phyloP scores from a whole-genome alignment of 53 echinoderm and acorn worm species.

The Paracentrotus lividus region DNA sequence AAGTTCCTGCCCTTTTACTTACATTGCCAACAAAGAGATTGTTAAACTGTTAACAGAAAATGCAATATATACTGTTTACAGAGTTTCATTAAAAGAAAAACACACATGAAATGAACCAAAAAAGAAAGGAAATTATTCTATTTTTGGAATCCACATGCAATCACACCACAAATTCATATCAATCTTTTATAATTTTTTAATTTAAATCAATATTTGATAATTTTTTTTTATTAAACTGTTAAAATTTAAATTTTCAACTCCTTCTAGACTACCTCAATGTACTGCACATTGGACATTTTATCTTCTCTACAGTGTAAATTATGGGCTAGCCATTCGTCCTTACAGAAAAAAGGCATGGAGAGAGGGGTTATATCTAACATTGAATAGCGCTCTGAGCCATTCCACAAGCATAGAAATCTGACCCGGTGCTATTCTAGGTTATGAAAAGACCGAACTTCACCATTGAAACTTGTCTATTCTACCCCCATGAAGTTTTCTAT shows the following conservation, averaged over 20 bases:
- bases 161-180: too few relatives aligned
- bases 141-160: too few relatives aligned
- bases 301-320: neutral
- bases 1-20: neutral
- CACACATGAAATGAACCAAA: neutral
- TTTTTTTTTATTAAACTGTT: too few relatives aligned
- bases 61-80: neutral
- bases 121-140: neutral
- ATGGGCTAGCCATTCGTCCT: too few relatives aligned
- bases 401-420: slow-evolving; percentile 34
- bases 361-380: neutral
- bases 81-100: neutral
- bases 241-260: neutral
- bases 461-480: slow-evolving; percentile 60
- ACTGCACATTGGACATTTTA: neutral
- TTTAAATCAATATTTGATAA: too few relatives aligned
- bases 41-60: neutral
- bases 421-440: slow-evolving; percentile 31
- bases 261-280: neutral
- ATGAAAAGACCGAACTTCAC: slow-evolving; percentile 47
- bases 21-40: neutral
- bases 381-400: slow-evolving; percentile 1
- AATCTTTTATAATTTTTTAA: too few relatives aligned
- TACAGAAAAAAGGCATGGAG: slow-evolving; percentile 2
- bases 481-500: slow-evolving; percentile 57